Percentiles rank a stretch among this genome's conserved stretches.
phyloP scores from a whole-genome alignment of 1,140 invertebrate genomes.

The Whitmania pigra region DNA sequence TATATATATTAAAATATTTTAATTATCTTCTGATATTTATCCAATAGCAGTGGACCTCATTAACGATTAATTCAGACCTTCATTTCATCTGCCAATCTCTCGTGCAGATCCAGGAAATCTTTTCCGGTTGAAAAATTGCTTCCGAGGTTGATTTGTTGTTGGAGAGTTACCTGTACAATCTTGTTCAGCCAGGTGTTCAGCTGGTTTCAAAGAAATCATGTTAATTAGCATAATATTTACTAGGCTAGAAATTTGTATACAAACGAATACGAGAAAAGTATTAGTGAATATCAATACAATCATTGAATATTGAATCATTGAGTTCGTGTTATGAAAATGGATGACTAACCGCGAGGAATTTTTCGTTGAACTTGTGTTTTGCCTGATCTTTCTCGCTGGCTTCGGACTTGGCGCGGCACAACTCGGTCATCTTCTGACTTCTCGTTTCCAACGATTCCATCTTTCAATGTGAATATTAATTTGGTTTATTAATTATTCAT shows the following conservation, averaged over 20 bases:
- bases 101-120: conserved; percentile 63
- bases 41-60: neutral
- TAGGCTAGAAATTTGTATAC: too few relatives aligned
- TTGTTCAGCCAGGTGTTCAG: conserved; percentile 58
- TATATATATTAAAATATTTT: too few relatives aligned
- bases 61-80: conserved; percentile 43
- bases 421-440: conserved; percentile 53
- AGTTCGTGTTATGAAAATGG: neutral
- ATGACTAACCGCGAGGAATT: conserved; percentile 53
- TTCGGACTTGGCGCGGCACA: conserved; percentile 61
- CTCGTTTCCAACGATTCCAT: conserved; percentile 62
- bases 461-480: conserved; percentile 28
- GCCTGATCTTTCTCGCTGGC: conserved; percentile 55
- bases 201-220: conserved; percentile 27
- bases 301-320: too few relatives aligned
- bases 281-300: too few relatives aligned
- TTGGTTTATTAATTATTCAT: neutral
- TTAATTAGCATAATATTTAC: too few relatives aligned
- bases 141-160: conserved; percentile 62
- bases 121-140: conserved; percentile 54
- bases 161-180: conserved; percentile 59
- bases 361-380: conserved; percentile 56
- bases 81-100: conserved; percentile 59
- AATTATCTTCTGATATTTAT: neutral
- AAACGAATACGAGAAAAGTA: too few relatives aligned